phyloP scores from a whole-genome alignment of 2,888 invertebrate genomes.

The Lampropteryx suffumata region DNA sequence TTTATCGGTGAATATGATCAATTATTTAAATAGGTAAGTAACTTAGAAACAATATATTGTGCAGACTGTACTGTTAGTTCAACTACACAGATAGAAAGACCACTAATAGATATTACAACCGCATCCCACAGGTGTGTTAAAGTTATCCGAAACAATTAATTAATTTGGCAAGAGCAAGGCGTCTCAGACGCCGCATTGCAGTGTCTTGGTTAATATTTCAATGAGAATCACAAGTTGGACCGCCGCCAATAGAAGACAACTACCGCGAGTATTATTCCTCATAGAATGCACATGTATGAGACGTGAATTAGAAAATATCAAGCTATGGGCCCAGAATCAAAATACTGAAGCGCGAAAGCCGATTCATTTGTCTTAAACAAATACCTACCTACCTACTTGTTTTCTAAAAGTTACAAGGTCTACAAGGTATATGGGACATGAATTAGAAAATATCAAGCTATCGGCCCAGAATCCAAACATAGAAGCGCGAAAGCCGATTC shows the following conservation, averaged over 20 bases:
- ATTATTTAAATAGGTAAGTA: no score
- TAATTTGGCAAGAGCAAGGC: conserved; percentile 54
- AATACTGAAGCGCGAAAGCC: no score
- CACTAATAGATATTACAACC: conserved; percentile 12
- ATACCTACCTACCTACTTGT: no score
- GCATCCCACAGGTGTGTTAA: conserved; percentile 19
- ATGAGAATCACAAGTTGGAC: conserved; percentile 75
- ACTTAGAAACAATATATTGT: no score
- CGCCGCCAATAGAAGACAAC: conserved; percentile 58
- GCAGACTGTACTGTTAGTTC: no score
- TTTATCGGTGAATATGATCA: no score
- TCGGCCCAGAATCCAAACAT: no score
- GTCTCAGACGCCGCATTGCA: conserved; percentile 69
- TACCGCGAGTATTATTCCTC: conserved; percentile 38
- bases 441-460: no score
- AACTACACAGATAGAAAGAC: neutral
- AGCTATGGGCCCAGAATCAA: neutral
- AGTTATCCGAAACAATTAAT: conserved; percentile 41
- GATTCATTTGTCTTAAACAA: no score
- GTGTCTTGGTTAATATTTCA: conserved; percentile 81
- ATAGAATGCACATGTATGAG: conserved; percentile 34
- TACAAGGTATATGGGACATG: no score
- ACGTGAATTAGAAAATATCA: conserved; percentile 12
- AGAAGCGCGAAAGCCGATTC: no score
- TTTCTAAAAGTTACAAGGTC: no score